phyloP scores from a whole-genome alignment of 35 echinoderm and acorn worm species.

The Apostichopus japonicus region DNA sequence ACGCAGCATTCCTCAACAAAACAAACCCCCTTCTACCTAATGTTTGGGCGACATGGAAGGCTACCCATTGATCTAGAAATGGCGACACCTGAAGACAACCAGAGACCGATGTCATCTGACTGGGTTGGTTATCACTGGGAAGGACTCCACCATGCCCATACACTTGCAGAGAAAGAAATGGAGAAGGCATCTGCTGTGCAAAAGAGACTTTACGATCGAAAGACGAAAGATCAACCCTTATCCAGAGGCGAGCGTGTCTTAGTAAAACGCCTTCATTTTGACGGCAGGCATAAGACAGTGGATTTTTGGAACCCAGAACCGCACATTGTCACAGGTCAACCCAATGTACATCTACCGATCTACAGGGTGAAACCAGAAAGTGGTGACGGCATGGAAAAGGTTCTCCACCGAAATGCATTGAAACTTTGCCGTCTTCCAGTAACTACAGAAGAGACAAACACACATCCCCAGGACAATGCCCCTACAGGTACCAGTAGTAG shows the following conservation, averaged over 20 bases:
- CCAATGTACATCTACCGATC: neutral
- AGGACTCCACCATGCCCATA: neutral
- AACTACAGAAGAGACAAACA: neutral
- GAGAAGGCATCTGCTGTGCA: neutral
- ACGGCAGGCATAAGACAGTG: slow-evolving; percentile 14
- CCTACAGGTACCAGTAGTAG: no score
- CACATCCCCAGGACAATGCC: no score
- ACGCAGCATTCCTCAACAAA: neutral
- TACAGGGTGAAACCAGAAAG: slow-evolving; percentile 2
- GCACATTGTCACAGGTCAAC: slow-evolving; percentile 5
- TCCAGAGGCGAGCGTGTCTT: slow-evolving; percentile 5
- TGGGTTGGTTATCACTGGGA: neutral
- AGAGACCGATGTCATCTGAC: neutral
- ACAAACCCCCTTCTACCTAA: neutral
- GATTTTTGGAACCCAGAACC: slow-evolving; percentile 1
- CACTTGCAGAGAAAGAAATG: slow-evolving; percentile 1
- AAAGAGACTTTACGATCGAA: neutral
- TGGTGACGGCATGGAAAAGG: neutral
- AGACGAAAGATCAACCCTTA: neutral
- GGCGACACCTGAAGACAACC: neutral
- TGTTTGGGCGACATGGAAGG: neutral
- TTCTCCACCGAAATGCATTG: neutral
- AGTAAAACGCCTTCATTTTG: neutral
- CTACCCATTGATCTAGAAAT: neutral
- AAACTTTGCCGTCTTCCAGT: neutral